These are phyloP conservation scores for Chanos chanos DNA, from an alignment of 2,797 vertebrate genomes.

Conservation along the genomic window DNA sequence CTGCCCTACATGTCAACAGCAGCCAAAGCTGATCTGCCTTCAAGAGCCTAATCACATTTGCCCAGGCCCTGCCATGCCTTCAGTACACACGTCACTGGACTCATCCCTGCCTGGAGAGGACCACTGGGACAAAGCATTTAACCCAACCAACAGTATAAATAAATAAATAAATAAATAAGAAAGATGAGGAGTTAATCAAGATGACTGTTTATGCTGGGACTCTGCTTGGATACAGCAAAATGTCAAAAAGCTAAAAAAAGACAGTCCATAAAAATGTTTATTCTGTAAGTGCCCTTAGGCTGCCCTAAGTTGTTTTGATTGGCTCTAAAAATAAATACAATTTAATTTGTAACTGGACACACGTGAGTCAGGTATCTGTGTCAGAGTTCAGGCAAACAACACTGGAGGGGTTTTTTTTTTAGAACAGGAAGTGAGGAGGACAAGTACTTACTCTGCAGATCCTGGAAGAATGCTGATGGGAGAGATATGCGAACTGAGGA, in stretches of 20 bases:
- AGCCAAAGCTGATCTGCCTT: constrained; percentile 16
- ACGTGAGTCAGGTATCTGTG: no score
- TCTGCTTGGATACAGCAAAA: no score
- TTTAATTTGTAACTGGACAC: no score
- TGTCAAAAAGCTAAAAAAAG: no score
- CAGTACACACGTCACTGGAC: not conserved
- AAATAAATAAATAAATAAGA: constrained; percentile 4
- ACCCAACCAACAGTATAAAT: not conserved
- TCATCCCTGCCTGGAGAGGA: not conserved
- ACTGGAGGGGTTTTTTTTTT: no score
- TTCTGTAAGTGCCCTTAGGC: no score
- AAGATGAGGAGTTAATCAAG: no score
- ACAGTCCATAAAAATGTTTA: no score
- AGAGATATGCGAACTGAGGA: constrained; percentile 80
- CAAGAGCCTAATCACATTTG: constrained; percentile 27
- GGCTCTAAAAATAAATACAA: no score
- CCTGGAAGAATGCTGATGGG: constrained; percentile 88
- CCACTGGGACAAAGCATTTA: constrained; percentile 3
- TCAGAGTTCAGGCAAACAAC: no score
- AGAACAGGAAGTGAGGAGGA: not conserved
- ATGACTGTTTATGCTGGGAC: no score
- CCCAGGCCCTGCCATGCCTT: constrained; percentile 2
- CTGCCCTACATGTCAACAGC: not conserved
- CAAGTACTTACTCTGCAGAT: constrained; percentile 89
- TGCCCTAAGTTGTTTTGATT: no score